Base-by-base conservation (phyloP, 2,888 invertebrate genomes). In the Pocota personata region DNA sequence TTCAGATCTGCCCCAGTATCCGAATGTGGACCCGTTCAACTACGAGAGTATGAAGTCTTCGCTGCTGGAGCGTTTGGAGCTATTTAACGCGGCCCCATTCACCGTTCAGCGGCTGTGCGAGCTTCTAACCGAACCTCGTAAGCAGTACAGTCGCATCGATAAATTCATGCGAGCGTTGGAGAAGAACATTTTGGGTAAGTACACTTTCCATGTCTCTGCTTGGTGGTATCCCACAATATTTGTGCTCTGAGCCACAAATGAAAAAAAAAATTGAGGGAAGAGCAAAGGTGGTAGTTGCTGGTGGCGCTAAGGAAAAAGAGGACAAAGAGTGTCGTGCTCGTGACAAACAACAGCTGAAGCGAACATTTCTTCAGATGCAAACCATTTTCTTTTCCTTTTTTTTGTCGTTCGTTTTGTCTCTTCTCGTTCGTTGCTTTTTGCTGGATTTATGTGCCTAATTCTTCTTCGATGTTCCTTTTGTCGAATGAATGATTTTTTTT, bases 111-210 rank as follows among this genome's bases (percentile, higher is more conserved):
- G 99, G 88, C 95, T 99, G 84, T 98, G 98, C 92, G 99, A 99
- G 92, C 94, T 99, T 30, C 93, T 99, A 1, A 97, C 97, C 3
- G 95, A 95, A 88, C 99, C 99, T 1, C 95, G 96, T 21, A 97
- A 97, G 91, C 98, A 99, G 91, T 99, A 99, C 92, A 97, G 97
- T 90, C 95, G 98, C 84, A 96, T 98, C 84, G 99, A 99, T 91
- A 99, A 99, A 92, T 99, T 97, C 91, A 97, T 99, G 96, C 94
- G 99, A 79, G 99, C 99, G 0, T 94, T 99, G 80, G 99, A 99
- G 92, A 99, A 99, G 92, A 97, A 97, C 90, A 97, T 98, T 88
- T 93, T 97, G 89, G 92, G 92, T 92, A 89, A 90, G 89, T 87
- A 62, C 55, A 57, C 60, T 71, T 50, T 48, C 50, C 58, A 37